Conservation (phyloP, 1,140 invertebrate genomes). For the Drosophila mojavensis region DNA sequence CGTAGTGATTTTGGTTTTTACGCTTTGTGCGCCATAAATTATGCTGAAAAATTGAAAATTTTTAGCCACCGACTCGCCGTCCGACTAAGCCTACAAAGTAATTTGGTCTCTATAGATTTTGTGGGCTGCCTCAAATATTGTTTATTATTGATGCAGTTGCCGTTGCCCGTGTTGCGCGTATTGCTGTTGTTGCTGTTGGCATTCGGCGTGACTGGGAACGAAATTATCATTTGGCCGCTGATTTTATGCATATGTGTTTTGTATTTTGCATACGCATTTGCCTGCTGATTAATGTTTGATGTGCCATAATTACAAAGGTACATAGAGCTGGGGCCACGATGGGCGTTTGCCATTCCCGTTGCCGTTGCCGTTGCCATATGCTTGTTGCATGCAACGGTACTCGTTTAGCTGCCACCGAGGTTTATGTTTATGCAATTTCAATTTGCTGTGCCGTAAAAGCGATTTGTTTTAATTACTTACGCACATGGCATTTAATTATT, state of each 20-base stretch:
- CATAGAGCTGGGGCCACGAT: slow-evolving; percentile 3
- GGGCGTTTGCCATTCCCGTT: neutral
- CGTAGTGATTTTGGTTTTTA: slow-evolving; percentile 75
- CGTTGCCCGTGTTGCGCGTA: neutral
- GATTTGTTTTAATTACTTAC: slow-evolving; percentile 83
- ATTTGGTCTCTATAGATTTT: slow-evolving; percentile 66
- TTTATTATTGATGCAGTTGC: slow-evolving; percentile 4
- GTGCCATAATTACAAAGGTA: slow-evolving; percentile 74
- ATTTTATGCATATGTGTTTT: slow-evolving; percentile 48
- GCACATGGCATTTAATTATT: slow-evolving; percentile 83
- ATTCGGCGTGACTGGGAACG: slow-evolving; percentile 38
- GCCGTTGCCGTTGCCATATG: neutral
- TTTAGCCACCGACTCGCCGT: slow-evolving; percentile 6
- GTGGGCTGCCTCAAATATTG: slow-evolving; percentile 47
- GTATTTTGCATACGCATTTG: slow-evolving; percentile 60
- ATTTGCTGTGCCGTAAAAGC: slow-evolving; percentile 75
- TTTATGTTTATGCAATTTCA: slow-evolving; percentile 80
- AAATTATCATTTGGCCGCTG: slow-evolving; percentile 72
- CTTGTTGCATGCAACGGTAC: slow-evolving; percentile 62
- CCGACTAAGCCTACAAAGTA: slow-evolving; percentile 54
- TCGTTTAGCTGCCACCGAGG: slow-evolving; percentile 24
- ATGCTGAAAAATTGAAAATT: slow-evolving; percentile 70
- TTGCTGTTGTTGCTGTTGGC: slow-evolving; percentile 13
- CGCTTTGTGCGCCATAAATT: slow-evolving; percentile 76
- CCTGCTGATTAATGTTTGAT: slow-evolving; percentile 80